phyloP scores from a whole-genome alignment of 2,888 invertebrate species.

The Pardosa pseudoannulata region DNA sequence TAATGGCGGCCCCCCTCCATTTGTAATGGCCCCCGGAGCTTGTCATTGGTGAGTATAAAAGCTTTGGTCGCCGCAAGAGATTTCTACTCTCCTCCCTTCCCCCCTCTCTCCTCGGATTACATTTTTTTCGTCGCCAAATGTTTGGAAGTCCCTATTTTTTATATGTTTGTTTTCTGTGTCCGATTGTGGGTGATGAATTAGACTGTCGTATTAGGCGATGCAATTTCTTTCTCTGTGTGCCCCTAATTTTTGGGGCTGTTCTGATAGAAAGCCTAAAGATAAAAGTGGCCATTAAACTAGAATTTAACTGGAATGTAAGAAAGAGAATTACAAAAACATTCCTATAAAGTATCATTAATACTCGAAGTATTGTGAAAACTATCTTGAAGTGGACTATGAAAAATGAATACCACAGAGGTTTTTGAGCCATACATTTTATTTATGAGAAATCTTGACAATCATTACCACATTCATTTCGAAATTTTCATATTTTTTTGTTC shows the following conservation, averaged over 20 bases:
- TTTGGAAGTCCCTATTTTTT: slow-evolving; percentile 32
- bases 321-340: no score
- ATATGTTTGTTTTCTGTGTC: slow-evolving; percentile 37
- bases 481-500: no score
- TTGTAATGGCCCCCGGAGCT: slow-evolving; percentile 42
- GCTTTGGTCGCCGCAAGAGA: slow-evolving; percentile 19
- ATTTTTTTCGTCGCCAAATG: slow-evolving; percentile 21
- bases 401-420: no score
- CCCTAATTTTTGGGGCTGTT: neutral
- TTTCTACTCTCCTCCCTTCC: neutral
- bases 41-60: slow-evolving; percentile 41
- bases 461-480: no score
- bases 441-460: no score
- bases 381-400: no score
- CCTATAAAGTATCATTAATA: no score
- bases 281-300: no score
- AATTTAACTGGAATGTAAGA: no score
- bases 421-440: no score
- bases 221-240: slow-evolving; percentile 18
- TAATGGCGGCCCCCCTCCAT: slow-evolving; percentile 53
- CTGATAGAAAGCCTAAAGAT: no score
- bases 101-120: slow-evolving; percentile 1
- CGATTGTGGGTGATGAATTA: slow-evolving; percentile 59
- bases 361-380: no score
- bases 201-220: slow-evolving; percentile 27